Percentiles rank a stretch among this genome's conserved stretches.
Conservation (phyloP, 2,888 invertebrate species). For the Lepidocyrtinus sp. region DNA sequence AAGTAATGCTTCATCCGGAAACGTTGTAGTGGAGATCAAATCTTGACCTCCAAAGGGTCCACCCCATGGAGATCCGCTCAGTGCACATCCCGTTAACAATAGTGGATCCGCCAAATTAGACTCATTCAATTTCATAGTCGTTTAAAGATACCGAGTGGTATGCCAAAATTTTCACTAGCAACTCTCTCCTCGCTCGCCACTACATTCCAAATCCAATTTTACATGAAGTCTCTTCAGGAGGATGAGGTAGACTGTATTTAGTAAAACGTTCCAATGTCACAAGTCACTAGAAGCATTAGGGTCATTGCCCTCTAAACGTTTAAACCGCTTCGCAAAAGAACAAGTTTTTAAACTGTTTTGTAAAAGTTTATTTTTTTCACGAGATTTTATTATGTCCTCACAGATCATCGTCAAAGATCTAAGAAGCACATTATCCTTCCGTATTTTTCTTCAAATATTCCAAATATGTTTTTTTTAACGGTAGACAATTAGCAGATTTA, state of each 20-base stretch:
- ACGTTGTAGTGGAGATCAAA: constrained; percentile 66
- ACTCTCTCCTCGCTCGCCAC: constrained; percentile 18
- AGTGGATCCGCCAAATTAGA: constrained; percentile 67
- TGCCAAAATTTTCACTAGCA: constrained; percentile 26
- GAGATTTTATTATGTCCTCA: constrained; percentile 49
- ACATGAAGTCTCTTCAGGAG: not conserved
- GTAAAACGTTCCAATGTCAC: not conserved
- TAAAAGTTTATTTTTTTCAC: constrained; percentile 50
- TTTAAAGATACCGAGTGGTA: constrained; percentile 36
- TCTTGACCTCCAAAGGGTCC: constrained; percentile 66
- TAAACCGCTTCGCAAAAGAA: constrained; percentile 45
- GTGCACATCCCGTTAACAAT: constrained; percentile 65
- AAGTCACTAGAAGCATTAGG: no score
- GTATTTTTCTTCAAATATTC: no score
- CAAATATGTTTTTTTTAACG: no score
- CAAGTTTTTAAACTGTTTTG: constrained; percentile 51
- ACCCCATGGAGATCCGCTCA: constrained; percentile 62
- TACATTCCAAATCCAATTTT: constrained; percentile 35
- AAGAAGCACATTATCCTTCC: constrained; percentile 36
- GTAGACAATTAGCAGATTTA: no score
- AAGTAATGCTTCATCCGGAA: constrained; percentile 62
- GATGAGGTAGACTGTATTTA: not conserved
- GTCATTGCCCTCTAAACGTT: constrained; percentile 9
- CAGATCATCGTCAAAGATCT: constrained; percentile 51
- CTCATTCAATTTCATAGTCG: constrained; percentile 68